Evolutionary conservation across 2,113 vertebrate species (phyloP), one percentile per base, ranked within the genome.

Genomic region (Cryptomyrus ogoouensis): DNA sequence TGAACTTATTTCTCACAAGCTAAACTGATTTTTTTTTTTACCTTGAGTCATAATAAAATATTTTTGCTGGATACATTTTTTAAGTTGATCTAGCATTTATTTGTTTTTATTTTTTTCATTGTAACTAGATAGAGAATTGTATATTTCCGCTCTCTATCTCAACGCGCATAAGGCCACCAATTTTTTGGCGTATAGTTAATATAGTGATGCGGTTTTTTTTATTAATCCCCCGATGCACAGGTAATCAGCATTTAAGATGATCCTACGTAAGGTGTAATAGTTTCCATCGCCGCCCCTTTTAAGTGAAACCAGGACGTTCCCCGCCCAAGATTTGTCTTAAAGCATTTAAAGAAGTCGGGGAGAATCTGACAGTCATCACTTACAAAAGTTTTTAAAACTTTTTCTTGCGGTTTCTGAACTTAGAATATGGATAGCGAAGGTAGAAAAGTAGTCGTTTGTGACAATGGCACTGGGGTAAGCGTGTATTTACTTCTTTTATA

Each of bases 391-490:
- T 84, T 47, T 3, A 24, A 44, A 47, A 42, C 42, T n/a, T n/a
- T 24, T 46, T 10, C n/a, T 17, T 47, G 44, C 24, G 3, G 12
- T 52, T 50, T 53, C 49, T 47, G 49, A 31, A 87, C 10, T n/a
- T 47, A 31, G 35, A 94, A 0, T 89, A 99, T 99, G 98, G 98
- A 99, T 95, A 97, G 96, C 90, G 93, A 96, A 87, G 98, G 98
- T 92, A 97, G 97, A 94, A 98, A 97, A 92, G 98, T 98, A 95
- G 96, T 98, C 91, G 98, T 98, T 88, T 98, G 98, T 94, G 98
- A 98, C 96, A 99, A 99, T 95, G 98, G 98, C 89, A 98, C 98
- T 1, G 98, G 98, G 97, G 98, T 98, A 93, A 96, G 98, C 94
- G 27, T 53, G 49, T 27, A 44, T 77, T 58, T 6, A 13, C 2